Conservation (phyloP, 2,797 vertebrate species). For the Bovichtus variegatus region DNA sequence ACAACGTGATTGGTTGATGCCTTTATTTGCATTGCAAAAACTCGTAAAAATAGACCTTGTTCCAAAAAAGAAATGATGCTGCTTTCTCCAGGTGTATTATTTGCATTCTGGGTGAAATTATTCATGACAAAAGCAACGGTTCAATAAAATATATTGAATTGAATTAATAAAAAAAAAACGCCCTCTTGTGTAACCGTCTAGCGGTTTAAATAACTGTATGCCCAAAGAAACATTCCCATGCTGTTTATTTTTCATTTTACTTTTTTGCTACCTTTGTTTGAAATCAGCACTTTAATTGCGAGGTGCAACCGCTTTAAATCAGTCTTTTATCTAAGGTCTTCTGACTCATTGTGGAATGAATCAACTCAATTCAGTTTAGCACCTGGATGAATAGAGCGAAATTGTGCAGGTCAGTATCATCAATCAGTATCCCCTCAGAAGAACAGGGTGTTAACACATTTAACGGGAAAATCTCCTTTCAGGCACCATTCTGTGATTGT, state of each 20-base stretch:
- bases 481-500: neutral
- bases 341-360: constrained; percentile 6
- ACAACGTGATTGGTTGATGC: too few relatives aligned
- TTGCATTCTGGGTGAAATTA: too few relatives aligned
- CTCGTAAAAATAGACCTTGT: too few relatives aligned
- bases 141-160: too few relatives aligned
- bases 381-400: neutral
- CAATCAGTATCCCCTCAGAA: neutral
- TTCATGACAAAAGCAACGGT: too few relatives aligned
- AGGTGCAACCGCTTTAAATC: neutral
- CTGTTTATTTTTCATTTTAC: neutral
- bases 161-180: too few relatives aligned
- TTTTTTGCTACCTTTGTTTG: neutral
- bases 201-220: neutral
- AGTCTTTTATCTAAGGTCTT: neutral
- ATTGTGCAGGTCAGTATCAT: neutral
- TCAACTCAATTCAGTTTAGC: constrained; percentile 16
- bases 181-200: too few relatives aligned
- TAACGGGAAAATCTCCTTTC: neutral
- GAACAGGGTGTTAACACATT: neutral
- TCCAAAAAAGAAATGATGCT: too few relatives aligned
- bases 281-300: neutral
- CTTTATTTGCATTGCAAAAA: too few relatives aligned
- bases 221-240: neutral
- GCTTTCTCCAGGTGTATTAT: too few relatives aligned